Base-by-base conservation (phyloP, 2,113 vertebrate genomes). In the Ctenodactylus gundi region DNA sequence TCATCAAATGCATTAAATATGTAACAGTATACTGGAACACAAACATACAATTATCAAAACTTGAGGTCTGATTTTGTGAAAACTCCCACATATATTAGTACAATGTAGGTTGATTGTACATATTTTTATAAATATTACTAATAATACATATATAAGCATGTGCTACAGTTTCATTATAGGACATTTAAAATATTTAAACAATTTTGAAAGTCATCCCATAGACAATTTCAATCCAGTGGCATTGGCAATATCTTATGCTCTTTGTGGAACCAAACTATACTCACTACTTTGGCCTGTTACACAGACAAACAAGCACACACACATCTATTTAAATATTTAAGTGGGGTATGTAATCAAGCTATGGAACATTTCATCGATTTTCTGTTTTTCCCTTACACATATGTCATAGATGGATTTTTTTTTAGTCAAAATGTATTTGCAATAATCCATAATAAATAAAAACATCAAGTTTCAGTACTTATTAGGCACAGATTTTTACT, bases 121-220 rank as follows among this genome's bases (percentile, higher is more conserved):
- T 44, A 3, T 3, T 83, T 7, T 78, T 78, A 1, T 51, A 58
- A 68, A 62, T 53, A 6, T 76, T 51, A 78, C 11, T 89, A 55
- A 84, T 36, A 58, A 67, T 39, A 1, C 57, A 46, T 34, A 0
- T n/a, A 34, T 18, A 49, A 57, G 12, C 10, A 46, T 76, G 53
- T 41, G 7, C 46, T 25, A 53, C 41, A 36, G 5, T 41, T 91
- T 86, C 55, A 39, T 72, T 25, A 58, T 25, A 41, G 68, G 70
- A 36, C 2, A 65, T 51, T 17, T 39, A 73, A 67, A 82, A 14
- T 34, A 53, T 36, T 57, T 92, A 46, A 60, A 36, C 7, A 3
- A 67, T 39, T 92, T 68, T 12, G 51, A 95, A 94, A 73, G 88
- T 72, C 27, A 57, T 77, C 77, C 3, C 77, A 10, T 90, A 78